phyloP scores from a whole-genome alignment of 2,888 invertebrate species.

The Troglohyphantes excavatus region DNA sequence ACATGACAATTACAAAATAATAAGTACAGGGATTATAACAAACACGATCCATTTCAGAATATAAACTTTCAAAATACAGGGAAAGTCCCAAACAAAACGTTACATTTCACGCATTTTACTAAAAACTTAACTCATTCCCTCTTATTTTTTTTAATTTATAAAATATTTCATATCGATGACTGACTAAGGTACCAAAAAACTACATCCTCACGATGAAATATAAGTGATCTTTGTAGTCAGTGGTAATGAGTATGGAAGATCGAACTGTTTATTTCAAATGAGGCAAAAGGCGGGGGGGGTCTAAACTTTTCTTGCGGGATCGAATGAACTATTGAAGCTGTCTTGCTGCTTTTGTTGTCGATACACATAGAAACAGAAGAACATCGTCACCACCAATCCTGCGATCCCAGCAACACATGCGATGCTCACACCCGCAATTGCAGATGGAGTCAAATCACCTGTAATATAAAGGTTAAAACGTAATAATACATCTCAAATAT shows the following conservation, averaged over 20 bases:
- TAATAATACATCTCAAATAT: neutral
- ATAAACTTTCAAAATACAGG: too few relatives aligned
- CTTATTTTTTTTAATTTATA: too few relatives aligned
- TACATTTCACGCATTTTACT: too few relatives aligned
- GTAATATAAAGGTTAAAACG: neutral
- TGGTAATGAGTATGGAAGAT: neutral
- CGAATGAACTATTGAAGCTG: constrained; percentile 65
- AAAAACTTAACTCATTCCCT: too few relatives aligned
- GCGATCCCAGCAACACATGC: constrained; percentile 73
- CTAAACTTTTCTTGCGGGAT: constrained; percentile 39
- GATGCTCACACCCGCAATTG: constrained; percentile 78
- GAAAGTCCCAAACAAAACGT: too few relatives aligned
- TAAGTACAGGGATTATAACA: too few relatives aligned
- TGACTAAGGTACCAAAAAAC: too few relatives aligned
- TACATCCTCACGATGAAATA: too few relatives aligned
- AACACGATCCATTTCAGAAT: too few relatives aligned
- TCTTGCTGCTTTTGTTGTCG: constrained; percentile 67
- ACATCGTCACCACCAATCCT: constrained; percentile 77
- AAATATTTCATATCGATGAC: too few relatives aligned
- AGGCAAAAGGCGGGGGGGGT: neutral
- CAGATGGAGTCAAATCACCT: constrained; percentile 79
- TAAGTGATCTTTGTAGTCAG: too few relatives aligned
- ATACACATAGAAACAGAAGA: constrained; percentile 78
- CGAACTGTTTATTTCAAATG: neutral
- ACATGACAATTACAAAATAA: too few relatives aligned